These are phyloP conservation scores for Galaxias olidus DNA, from an alignment of 2,797 vertebrate species.

Conservation along the genomic window DNA sequence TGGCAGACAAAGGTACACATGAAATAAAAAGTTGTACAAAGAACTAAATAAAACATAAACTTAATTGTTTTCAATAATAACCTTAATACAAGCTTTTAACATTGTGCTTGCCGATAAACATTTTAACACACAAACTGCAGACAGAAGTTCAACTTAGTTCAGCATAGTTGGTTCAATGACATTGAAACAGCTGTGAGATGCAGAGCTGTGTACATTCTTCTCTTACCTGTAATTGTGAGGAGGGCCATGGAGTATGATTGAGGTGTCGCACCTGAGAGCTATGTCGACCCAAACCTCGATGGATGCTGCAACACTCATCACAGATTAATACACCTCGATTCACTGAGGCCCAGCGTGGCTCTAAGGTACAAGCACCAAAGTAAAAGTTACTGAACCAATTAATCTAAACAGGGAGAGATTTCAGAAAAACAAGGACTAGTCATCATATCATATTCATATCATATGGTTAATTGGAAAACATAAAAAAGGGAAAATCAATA, in stretches of 20 bases:
- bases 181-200: neutral
- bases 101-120: too few species aligned
- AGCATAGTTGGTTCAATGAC: neutral
- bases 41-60: too few species aligned
- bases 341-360: constrained; percentile 95
- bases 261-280: constrained; percentile 97
- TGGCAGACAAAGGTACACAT: constrained; percentile 47
- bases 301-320: constrained; percentile 97
- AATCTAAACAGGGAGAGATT: neutral
- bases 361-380: constrained; percentile 56
- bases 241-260: constrained; percentile 90
- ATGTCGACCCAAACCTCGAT: constrained; percentile 93
- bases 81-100: too few species aligned
- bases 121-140: too few species aligned
- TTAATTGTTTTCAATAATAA: too few species aligned
- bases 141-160: too few species aligned
- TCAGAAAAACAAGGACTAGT: too few species aligned
- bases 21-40: neutral
- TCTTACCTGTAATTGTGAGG: constrained; percentile 90
- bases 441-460: too few species aligned
- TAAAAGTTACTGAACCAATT: neutral
- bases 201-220: neutral
- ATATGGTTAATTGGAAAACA: too few species aligned
- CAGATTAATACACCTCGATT: constrained; percentile 95
- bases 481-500: too few species aligned